phyloP scores from a whole-genome alignment of 35 echinoderm and acorn worm species.

The Acanthaster planci region DNA sequence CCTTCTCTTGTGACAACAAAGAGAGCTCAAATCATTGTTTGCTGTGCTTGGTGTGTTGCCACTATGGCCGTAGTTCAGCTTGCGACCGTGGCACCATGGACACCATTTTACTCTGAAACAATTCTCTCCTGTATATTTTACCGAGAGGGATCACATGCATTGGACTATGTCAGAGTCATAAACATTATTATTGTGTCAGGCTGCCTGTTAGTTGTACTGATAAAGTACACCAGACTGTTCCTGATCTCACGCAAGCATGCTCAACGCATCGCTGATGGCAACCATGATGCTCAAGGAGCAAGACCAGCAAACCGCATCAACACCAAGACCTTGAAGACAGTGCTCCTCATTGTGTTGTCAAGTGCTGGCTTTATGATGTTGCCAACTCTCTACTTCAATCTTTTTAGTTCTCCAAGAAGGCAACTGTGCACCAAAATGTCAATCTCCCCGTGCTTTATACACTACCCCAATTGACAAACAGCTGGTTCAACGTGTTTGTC shows the following conservation, averaged over 20 bases:
- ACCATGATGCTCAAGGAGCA: neutral
- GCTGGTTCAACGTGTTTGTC: neutral
- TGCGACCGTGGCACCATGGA: neutral
- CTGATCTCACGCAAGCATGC: conserved; percentile 4
- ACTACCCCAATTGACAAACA: neutral
- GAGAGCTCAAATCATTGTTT: neutral
- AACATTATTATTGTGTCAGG: neutral
- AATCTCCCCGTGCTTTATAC: neutral
- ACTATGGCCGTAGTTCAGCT: neutral
- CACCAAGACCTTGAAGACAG: neutral
- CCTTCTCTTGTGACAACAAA: conserved; percentile 18
- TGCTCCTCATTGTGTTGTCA: neutral
- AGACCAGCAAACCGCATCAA: neutral
- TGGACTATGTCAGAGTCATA: neutral
- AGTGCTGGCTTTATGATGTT: too few species aligned
- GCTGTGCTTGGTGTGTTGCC: neutral
- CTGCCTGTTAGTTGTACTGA: neutral
- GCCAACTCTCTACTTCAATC: neutral
- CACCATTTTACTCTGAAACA: neutral
- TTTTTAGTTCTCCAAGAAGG: too few species aligned
- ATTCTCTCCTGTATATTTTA: neutral
- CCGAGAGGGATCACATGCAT: neutral
- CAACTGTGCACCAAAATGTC: neutral
- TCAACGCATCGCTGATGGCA: neutral
- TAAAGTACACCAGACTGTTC: conserved; percentile 11